Base-by-base conservation (phyloP, 2,797 vertebrate genomes). In the Betta splendens region DNA sequence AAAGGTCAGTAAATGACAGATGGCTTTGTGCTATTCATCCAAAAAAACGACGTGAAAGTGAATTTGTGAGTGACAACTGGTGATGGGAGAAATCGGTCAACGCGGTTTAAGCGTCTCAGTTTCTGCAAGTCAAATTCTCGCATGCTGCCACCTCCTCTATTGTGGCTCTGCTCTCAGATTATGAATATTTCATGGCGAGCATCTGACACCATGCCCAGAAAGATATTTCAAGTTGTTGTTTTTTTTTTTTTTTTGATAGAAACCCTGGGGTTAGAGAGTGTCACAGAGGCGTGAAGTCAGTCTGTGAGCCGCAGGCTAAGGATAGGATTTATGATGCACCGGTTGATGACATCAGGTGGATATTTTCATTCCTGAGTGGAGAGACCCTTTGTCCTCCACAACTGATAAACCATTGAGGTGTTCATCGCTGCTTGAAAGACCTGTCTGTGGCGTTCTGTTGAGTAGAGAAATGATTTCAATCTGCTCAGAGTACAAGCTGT, bases 121-220 rank as follows among this genome's bases (percentile, higher is more conserved):
- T 85, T 89, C 85, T 86, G 82, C 83, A 84, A 86, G 85, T 88
- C 82, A 87, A 86, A 81, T 90, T 75, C 83, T 64, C 36, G 33
- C 81, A 70, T 55, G 81, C 75, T 67, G 81, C 83, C 81, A 78
- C 81, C 81, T 66, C 79, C 69, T 85, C 83, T 69, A 83, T 90
- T 86, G 85, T 88, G 80, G 79, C 80, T 87, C 67, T 50, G 85
- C 81, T 84, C 86, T 85, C 79, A 80, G 37, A 80, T 86, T 70
- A 87, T 90, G 81, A 87, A 90, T 90, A 86, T 91, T 92, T 90
- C 86, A 90, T 89, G 75, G 51, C 74, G 7, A 83, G 83, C 85
- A 87, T 91, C 87, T 87, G 87, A 91, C 86, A 89, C 85, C 79
- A 66, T 85, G 81, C 85, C 79, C 75, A 78, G 83, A 84, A 83